These are phyloP conservation scores for Zootermopsis nevadensis DNA, from an alignment of 2,888 invertebrate species.

Conservation along the genomic window DNA sequence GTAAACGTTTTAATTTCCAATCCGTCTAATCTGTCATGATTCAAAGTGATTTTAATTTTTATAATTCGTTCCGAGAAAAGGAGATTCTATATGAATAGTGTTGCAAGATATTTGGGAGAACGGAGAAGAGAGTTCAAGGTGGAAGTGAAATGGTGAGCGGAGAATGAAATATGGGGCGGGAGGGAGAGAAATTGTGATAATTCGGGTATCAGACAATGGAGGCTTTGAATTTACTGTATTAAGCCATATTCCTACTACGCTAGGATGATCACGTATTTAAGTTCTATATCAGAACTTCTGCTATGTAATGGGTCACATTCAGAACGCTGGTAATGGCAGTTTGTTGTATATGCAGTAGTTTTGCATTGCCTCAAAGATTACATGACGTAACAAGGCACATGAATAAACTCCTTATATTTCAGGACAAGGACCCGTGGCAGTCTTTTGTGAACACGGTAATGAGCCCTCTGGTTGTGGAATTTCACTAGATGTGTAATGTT, in stretches of 20 bases:
- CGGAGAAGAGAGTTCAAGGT: background rate
- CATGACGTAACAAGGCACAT: no score
- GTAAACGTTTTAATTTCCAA: background rate
- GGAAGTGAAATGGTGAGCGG: background rate
- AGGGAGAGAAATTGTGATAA: conserved; percentile 4
- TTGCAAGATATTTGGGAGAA: background rate
- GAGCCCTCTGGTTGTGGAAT: no score
- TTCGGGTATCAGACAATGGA: background rate
- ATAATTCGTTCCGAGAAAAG: background rate
- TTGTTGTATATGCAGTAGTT: no score
- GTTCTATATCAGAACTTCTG: background rate
- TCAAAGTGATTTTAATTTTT: background rate
- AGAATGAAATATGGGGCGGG: background rate
- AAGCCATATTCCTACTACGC: background rate
- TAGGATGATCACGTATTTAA: background rate
- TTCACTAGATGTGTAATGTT: no score
- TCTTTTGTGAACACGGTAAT: no score
- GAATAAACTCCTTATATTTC: no score
- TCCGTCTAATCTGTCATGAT: background rate
- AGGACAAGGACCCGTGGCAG: no score
- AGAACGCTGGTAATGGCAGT: background rate
- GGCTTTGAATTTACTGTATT: background rate
- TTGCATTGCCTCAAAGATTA: no score
- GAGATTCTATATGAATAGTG: background rate
- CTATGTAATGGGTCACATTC: background rate